Base-by-base conservation (phyloP, 2,797 vertebrate species). In the Gymnoscopelus braueri region DNA sequence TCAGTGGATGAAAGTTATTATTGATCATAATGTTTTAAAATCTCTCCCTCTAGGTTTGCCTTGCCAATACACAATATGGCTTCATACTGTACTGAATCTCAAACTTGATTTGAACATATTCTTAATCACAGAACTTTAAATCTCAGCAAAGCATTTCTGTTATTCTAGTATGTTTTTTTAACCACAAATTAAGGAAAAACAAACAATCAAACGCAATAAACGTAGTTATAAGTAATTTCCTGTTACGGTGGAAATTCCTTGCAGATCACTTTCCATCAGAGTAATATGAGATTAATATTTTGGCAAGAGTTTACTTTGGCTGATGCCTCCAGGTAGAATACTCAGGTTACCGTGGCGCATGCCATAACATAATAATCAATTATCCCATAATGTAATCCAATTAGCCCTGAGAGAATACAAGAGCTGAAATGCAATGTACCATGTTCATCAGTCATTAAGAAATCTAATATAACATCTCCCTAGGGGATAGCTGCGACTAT, bases 391-490 rank as follows among this genome's bases (percentile, higher is more conserved):
- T 79, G 78, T 88, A 92, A 93, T 91, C 77, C 84, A 82, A 84
- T 92, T 89, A 91, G 68, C 79, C 85, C 87, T 79, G 58, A 62
- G 87, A 85, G 87, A 88, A 85, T 79, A 88, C 84, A 89, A 77
- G 83, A 86, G 85, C 89, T 78, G 74, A 86, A 87, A 90, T 87
- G 77, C 88, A 86, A 86, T 78, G 84, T 84, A 85, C 78, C 86
- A 73, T 83, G 90, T 88, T 92, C 91, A 91, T 93, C 87, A 84
- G 91, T 93, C 93, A 93, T 92, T 83, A 90, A 87, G 83, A 87
- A 93, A 94, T 93, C 88, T 89, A 94, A 94, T 94, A 92, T 75
- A 87, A 85, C 79, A 75, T 90, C 85, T 90, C 90, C 85, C 81
- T 19, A 7, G 89, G 89, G 89, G 72, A 80, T 80, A 58, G 75